Conservation (phyloP, 2,797 vertebrate species). For the Siniperca obscura region DNA sequence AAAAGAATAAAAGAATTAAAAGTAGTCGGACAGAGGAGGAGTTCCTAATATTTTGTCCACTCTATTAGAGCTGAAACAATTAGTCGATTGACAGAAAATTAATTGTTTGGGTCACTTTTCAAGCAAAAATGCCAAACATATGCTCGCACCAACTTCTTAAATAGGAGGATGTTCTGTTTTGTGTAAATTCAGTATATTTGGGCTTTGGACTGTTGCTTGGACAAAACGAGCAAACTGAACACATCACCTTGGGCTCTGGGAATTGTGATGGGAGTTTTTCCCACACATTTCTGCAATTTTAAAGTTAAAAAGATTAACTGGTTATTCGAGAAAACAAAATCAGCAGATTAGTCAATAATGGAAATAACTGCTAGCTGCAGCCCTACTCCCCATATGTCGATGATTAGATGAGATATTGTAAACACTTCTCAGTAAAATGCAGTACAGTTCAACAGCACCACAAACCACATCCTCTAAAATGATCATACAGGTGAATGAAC, state of each 20-base stretch:
- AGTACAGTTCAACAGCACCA: background rate
- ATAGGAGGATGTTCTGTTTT: background rate
- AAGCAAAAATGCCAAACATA: background rate
- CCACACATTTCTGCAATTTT: background rate
- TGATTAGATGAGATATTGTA: background rate
- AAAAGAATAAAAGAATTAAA: too few species aligned
- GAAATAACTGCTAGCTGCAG: background rate
- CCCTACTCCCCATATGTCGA: background rate
- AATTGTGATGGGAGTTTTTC: background rate
- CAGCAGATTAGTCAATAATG: background rate
- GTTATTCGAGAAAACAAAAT: background rate
- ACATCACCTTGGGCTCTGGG: accelerated
- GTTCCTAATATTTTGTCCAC: background rate
- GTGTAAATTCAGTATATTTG: background rate
- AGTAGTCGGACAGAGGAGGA: too few species aligned
- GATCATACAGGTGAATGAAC: background rate
- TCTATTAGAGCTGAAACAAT: background rate
- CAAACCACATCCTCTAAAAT: background rate
- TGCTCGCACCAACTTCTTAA: background rate
- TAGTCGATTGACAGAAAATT: background rate
- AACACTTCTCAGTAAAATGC: background rate
- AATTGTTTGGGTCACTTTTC: background rate
- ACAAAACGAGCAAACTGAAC: background rate
- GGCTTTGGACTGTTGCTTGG: background rate
- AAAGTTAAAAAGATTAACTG: background rate